A percentile compares a stretch with the other conserved stretches of the same genome.
Conservation (phyloP, 2,797 vertebrate species). For the Fratercula arctica region DNA sequence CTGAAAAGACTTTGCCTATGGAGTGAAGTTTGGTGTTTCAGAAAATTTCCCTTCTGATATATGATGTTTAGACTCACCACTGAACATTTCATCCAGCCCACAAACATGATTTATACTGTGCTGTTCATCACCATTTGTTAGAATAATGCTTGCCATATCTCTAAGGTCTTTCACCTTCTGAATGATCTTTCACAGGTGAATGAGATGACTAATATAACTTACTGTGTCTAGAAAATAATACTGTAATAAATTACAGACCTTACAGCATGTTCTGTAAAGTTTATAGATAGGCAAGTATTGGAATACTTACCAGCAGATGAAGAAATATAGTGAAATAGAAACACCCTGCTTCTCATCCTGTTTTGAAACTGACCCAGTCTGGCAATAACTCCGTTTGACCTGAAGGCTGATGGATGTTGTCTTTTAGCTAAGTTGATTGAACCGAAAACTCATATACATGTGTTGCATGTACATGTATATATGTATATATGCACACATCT, state of each 20-base stretch:
- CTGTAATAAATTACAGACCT: slow-evolving; percentile 63
- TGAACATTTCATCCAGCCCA: slow-evolving; percentile 38
- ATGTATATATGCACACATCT: background rate
- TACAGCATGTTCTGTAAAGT: background rate
- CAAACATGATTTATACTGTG: slow-evolving; percentile 65
- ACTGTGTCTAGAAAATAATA: slow-evolving; percentile 51
- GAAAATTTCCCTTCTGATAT: slow-evolving; percentile 57
- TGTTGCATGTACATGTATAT: no score
- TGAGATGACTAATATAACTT: slow-evolving; percentile 59
- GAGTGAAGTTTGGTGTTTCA: slow-evolving; percentile 49
- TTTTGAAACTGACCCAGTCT: background rate
- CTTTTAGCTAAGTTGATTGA: background rate
- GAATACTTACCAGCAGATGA: background rate
- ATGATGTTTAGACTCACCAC: slow-evolving; percentile 51
- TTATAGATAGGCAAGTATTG: background rate
- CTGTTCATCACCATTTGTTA: slow-evolving; percentile 61
- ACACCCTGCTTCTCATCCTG: accelerated
- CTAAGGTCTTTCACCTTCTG: slow-evolving; percentile 60
- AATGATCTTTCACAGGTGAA: slow-evolving; percentile 66
- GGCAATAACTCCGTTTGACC: background rate
- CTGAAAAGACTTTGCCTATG: slow-evolving; percentile 29
- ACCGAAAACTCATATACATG: background rate
- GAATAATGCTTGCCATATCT: slow-evolving; percentile 45
- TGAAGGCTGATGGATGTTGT: background rate
- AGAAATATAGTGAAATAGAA: background rate